Conservation (phyloP, 2,888 invertebrate genomes). For the Latheticus oryzae region DNA sequence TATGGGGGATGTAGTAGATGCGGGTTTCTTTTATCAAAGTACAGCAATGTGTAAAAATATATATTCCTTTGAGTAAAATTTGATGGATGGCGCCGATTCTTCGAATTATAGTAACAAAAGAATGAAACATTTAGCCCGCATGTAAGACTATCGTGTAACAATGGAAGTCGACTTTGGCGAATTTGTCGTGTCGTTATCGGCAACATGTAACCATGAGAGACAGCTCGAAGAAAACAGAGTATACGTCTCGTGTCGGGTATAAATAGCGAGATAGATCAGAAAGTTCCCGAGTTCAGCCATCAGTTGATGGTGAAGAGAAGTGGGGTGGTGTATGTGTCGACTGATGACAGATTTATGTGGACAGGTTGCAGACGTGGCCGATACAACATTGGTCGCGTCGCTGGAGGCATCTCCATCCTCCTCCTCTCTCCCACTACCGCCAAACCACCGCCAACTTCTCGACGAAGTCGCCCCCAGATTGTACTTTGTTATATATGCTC, state of each 20-base stretch:
- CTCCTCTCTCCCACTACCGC: constrained; percentile 6
- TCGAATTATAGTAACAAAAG: constrained; percentile 24
- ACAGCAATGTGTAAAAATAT: neutral
- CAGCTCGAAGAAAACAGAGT: constrained; percentile 48
- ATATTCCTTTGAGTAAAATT: constrained; percentile 1
- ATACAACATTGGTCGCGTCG: constrained; percentile 54
- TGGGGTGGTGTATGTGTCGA: constrained; percentile 58
- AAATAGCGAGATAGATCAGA: constrained; percentile 49
- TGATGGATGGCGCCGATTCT: constrained; percentile 12
- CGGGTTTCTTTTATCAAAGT: neutral
- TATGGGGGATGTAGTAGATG: constrained; percentile 11
- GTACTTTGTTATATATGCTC: constrained; percentile 60
- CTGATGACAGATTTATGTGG: constrained; percentile 67
- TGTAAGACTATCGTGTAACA: constrained; percentile 23
- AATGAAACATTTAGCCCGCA: constrained; percentile 3
- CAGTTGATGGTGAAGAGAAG: constrained; percentile 38
- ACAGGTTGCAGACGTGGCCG: constrained; percentile 65
- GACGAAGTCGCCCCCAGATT: constrained; percentile 61
- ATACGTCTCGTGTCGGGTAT: constrained; percentile 46
- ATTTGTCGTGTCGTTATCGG: constrained; percentile 54
- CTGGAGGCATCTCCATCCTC: constrained; percentile 31
- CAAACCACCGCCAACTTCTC: constrained; percentile 46
- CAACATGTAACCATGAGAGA: constrained; percentile 45
- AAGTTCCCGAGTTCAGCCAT: constrained; percentile 42
- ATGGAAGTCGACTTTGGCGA: constrained; percentile 30